Evolutionary conservation across 2,797 vertebrate species (phyloP), one percentile per base, ranked within the genome.

Genomic region (Tachyglossus aculeatus): DNA sequence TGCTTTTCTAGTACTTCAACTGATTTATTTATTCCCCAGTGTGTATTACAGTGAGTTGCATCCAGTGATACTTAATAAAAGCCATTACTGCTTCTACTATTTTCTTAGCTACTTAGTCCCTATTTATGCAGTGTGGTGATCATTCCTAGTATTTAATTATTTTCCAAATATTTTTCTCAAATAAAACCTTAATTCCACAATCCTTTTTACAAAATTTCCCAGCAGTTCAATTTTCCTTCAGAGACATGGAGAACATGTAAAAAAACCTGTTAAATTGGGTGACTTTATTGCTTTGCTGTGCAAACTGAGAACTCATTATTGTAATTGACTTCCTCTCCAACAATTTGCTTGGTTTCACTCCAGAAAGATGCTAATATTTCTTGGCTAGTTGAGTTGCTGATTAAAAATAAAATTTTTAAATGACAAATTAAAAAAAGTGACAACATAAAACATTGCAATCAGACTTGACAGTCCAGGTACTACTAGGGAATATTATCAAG

Each of bases 351-450:
- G 14, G 41, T 41, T 64, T 69, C 31, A 34, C 7, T 41, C 33
- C 70, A 21, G 29, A 40, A 78, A 48, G n/a, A 57, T 39, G 5
- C 7, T 53, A 52, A 44, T 61, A 45, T 57, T 61, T 37, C 21
- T 74, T 24, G 22, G n/a, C n/a, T 25, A 40, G 12, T 60, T 56
- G 55, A n/a, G 25, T 22, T 70, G 7, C 4, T 60, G 38, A 56
- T 58, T 56, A 59, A 19, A 27, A 72, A 38, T 33, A 66, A 37
- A 31, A 31, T 21, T 63, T 72, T 63, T 69, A 19, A 69, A 64
- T 47, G 48, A 22, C 51, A 24, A 70, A 27, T 60, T 43, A 47
- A 73, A 3, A 75, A 57, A 47, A 78, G 65, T 62, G 53, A 39
- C 29, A 53, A 78, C 60, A 54, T 50, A 63, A 67, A 64, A 56